Conservation (phyloP, 23 tunicate genomes). For the Ciona savignyi region DNA sequence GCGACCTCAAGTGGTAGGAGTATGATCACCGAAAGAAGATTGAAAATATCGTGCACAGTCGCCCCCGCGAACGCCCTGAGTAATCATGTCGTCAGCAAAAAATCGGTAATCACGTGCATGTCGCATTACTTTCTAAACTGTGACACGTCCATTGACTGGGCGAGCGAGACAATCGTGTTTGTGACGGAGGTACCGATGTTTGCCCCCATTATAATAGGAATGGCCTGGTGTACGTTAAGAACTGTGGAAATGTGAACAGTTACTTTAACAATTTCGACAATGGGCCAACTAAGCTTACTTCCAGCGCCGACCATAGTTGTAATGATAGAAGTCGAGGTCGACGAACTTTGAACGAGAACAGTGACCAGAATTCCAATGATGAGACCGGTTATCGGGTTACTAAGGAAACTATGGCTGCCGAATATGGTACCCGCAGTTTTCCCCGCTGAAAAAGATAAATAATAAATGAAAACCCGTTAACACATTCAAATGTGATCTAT, state of each 20-base stretch:
- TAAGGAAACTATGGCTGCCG: constrained; percentile 18
- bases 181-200: constrained; percentile 70
- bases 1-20: constrained; percentile 65
- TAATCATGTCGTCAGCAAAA: not conserved
- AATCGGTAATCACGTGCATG: not conserved
- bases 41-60: constrained; percentile 82
- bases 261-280: no score
- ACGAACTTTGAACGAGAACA: constrained; percentile 86
- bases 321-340: constrained; percentile 84
- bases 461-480: no score
- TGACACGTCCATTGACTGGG: constrained; percentile 41
- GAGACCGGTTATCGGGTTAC: constrained; percentile 68
- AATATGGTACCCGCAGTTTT: constrained; percentile 61
- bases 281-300: constrained; percentile 52
- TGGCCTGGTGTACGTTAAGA: constrained; percentile 35
- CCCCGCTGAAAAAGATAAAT: constrained; percentile 26
- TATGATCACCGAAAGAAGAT: constrained; percentile 47
- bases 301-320: constrained; percentile 85
- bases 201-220: constrained; percentile 52
- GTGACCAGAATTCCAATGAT: constrained; percentile 90
- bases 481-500: not conserved
- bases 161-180: constrained; percentile 49
- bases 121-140: constrained; percentile 29
- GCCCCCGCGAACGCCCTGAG: constrained; percentile 89
- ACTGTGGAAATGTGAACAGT: no score